Base-by-base conservation (phyloP, 2,113 vertebrate species). In the Ophthalmolycus amberensis region DNA sequence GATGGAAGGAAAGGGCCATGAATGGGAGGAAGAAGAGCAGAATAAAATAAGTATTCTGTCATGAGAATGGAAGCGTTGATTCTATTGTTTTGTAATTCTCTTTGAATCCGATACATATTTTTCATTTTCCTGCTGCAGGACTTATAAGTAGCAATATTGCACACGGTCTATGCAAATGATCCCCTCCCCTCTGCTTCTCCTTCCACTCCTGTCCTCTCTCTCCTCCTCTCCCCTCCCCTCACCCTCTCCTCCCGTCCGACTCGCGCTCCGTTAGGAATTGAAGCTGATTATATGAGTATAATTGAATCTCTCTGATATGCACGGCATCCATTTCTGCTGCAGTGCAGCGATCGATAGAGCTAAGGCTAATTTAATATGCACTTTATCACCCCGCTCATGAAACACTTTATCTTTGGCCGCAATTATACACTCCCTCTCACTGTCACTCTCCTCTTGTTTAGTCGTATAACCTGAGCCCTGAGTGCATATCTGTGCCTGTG, bases 331-430 rank as follows among this genome's bases (percentile, higher is more conserved):
- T 92, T 93, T 91, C 83, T 89, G 89, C 88, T 85, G 90, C 90
- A 92, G 89, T 86, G 88, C 82, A 80, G 85, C 75, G 77, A 94
- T 93, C 91, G 79, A 94, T 95, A 71, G 77, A 79, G 86, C 82
- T 84, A 65, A 78, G 80, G 92, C 93, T 94, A 88, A 94, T 93
- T 93, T 92, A 92, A 93, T 94, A 93, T 93, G 92, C 80, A 87
- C 91, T 93, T 94, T 89, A 94, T 95, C 91, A 87, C 82, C 81
- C 75, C 79, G 86, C 90, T 91, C 82, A 81, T 83, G 84, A 91
- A 86, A 90, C 86, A 71, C 86, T 91, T 91, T 82, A 90, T 91
- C 90, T 85, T 75, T 72, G 86, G 91, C 89, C 60, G 12, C 64
- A 80, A 89, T 91, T 89, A 85, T 48, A 60, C 40, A 29, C 71